Conservation (phyloP, 1,140 invertebrate species). For the Medauroidea extradentata region DNA sequence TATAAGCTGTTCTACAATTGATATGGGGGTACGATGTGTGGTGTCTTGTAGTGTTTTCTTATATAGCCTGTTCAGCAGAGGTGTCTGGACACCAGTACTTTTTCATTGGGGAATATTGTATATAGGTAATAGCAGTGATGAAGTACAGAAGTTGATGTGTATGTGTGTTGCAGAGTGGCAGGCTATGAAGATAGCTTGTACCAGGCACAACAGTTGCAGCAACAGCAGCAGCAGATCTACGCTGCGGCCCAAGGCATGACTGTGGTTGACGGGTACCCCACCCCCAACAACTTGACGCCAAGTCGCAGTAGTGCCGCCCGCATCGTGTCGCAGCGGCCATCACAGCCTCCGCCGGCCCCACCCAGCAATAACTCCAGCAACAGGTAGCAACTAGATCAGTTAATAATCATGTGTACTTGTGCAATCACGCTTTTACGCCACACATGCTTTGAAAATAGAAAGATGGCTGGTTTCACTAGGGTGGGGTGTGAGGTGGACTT, state of each 20-base stretch:
- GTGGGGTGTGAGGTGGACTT: no score
- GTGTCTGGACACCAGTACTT: no score
- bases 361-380: constrained; percentile 59
- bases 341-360: constrained; percentile 80
- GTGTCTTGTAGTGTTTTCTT: no score
- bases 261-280: constrained; percentile 8
- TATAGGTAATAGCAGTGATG: neutral
- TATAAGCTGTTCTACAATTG: no score
- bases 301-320: constrained; percentile 48
- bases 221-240: constrained; percentile 17
- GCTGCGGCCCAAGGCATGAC: neutral
- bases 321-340: constrained; percentile 52
- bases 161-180: constrained; percentile 12
- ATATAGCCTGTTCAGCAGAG: no score
- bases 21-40: no score
- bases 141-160: neutral
- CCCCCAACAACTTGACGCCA: constrained; percentile 40
- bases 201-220: constrained; percentile 16
- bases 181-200: constrained; percentile 47
- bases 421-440: no score
- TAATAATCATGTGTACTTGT: no score
- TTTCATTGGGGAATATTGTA: no score
- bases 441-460: no score
- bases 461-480: no score
- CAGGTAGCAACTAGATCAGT: no score